A percentile compares a stretch with the other conserved stretches of the same genome.
phyloP scores from a whole-genome alignment of 2,797 vertebrate species.

The Rhabdomys pumilio region DNA sequence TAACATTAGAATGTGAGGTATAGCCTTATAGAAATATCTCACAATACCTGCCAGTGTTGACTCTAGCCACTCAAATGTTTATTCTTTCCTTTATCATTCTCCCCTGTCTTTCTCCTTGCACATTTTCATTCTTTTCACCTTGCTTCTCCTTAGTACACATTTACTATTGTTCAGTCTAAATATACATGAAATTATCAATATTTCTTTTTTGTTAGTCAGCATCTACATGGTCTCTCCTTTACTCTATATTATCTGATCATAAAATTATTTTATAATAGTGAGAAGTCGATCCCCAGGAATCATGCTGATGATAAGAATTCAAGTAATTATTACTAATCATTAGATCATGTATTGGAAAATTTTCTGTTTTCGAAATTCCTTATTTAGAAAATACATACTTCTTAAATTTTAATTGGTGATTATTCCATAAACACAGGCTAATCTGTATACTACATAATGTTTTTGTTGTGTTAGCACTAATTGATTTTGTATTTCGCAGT shows the following conservation, averaged over 20 bases:
- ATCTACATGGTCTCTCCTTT: background rate
- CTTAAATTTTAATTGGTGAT: background rate
- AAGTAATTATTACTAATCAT: background rate
- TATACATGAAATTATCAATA: background rate
- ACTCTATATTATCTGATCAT: background rate
- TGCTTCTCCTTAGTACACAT: background rate
- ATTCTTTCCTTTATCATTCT: background rate
- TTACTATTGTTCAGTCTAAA: background rate
- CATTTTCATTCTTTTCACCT: background rate
- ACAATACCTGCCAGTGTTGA: background rate
- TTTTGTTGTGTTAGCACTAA: constrained; percentile 40
- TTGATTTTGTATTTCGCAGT: background rate
- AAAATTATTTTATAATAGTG: constrained; percentile 42
- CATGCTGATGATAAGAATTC: background rate
- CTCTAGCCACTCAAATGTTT: background rate
- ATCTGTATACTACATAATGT: background rate
- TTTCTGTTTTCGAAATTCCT: background rate
- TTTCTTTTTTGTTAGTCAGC: background rate
- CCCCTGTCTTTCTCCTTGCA: background rate
- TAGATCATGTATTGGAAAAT: background rate
- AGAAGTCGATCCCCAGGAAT: background rate
- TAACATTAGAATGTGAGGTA: background rate
- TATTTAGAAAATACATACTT: background rate
- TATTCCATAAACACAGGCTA: background rate
- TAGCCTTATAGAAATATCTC: background rate